Base-by-base conservation (phyloP, 2,113 vertebrate species). In the Nothoprocta perdicaria region DNA sequence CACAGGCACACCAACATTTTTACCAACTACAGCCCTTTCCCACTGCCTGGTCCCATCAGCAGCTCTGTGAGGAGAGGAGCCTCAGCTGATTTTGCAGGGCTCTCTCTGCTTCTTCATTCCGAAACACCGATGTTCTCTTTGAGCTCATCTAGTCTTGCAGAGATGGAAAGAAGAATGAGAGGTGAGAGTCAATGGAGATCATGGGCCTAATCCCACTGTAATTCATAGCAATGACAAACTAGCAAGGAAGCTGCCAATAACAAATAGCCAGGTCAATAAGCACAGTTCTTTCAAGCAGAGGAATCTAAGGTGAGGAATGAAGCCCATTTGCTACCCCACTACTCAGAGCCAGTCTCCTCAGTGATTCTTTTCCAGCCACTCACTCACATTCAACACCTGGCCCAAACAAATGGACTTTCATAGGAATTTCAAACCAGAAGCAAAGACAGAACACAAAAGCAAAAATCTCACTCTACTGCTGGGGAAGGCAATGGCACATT, bases 251-350 rank as follows among this genome's bases (percentile, higher is more conserved):
- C 62, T 73, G 29, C 6, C 29, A 58, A 41, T 38, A 88, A 48
- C 63, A 86, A 29, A 1, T 0, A 4, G 75, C 10, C 4, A 2
- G 38, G 26, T 18, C 8, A 53, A 18, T 29, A 40, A 35, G 4
- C 9, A 24, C 0, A 0, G 27, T n/a, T 15, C 3, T 22, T 24
- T 9, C 41, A 43, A 63, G 74, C 10, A 2, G 31, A 67, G 31
- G 14, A 81, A 86, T 19, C 29, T 43, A 61, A 0, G 6, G n/a
- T 1, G 60, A 90, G 9, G 11, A 22, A 53, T 38, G 33, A 58
- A n/a, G 33, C 38, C 58, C 18, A 40, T 29, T 33, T 48, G 3
- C 33, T 48, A 7, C 9, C 7, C n/a, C 26, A 23, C 43, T 50
- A 26, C 71, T 90, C 66, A 75, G 80, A 73, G 68, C 10, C 21